Base-by-base conservation (phyloP, 2,888 invertebrate species). In the Arrhopalites spinosus region DNA sequence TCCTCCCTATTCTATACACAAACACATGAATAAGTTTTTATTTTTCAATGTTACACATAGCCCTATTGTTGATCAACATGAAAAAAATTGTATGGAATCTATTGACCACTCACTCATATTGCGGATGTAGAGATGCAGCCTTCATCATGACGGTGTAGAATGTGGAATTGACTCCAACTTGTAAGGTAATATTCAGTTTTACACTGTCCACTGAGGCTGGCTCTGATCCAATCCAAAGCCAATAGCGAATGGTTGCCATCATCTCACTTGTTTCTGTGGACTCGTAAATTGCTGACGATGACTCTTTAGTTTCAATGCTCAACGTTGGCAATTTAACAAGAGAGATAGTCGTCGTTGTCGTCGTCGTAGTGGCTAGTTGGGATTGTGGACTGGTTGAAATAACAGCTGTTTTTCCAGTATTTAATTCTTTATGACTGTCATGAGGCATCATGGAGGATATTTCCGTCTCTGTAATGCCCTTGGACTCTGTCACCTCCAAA, bases 161-260 rank as follows among this genome's bases (percentile, higher is more conserved):
- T 1, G 89, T 89, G 11, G 88, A 88, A 84, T 90, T 92, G 85
- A 90, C 90, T 5, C 93, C 91, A 23, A 93, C 92, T 0, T 90
- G 89, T 83, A 95, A 87, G 64, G 90, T 90, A 75, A 93, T 87
- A 17, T 93, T 93, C n/a, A 30, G 15, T 36, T 36, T 36, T 85
- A 91, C 91, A 84, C 92, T 92, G 84, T 93, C 92, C 25, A 83
- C 81, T 63, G 92, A 92, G 73, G 93, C 91, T 29, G 83, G 83
- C 85, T 94, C 93, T 79, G 92, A 92, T 78, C 94, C 94, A 43
- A 95, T 92, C 95, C 95, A 95, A 43, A 95, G 88, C 0, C 94
- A 93, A 86, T 95, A 95, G 0, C 91, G 91, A 83, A 93, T 91
- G 27, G 92, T 91, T 0, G 93, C 78, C 76, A 76, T 74, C 74